Base-by-base conservation (phyloP, 2,113 vertebrate genomes). In the Podocnemis expansa region DNA sequence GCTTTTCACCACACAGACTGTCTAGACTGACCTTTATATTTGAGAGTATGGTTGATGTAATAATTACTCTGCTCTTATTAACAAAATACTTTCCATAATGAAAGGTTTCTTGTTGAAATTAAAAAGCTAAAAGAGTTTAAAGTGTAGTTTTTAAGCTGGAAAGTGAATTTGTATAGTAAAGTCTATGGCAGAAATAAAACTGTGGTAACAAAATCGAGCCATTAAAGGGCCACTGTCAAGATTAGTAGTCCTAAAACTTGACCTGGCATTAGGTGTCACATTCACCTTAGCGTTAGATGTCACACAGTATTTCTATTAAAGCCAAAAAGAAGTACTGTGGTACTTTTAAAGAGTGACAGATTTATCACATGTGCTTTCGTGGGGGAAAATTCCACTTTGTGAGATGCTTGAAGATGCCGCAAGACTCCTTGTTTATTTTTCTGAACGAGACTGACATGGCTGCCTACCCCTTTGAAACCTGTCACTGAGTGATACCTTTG, bases 171-270 rank as follows among this genome's bases (percentile, higher is more conserved):
- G 89, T 96, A 94, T 76, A 95, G 96, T 94, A 85, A 96, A 96
- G 24, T 67, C 22, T 91, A 91, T 92, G 91, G 87, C 78, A 78
- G 56, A 87, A 95, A 78, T 92, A 80, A 94, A 94, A 19, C 83
- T 96, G 87, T 95, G 96, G 96, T 90, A 95, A 93, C 47, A 95
- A 95, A 96, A 93, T 92, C 70, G 14, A 96, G 80, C 94, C 91
- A 93, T 86, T 55, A 96, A 90, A 95, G 90, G 94, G 89, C 93
- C 92, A 47, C 82, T 95, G 82, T 95, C 60, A 63, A 75, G 92
- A 92, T 80, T 60, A 51, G 88, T 47, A 90, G 80, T 78, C 73
- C 93, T 86, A 89, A 94, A 96, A 96, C 86, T 79, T 81, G 89
- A 95, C 89, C 95, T 94, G 94, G 94, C 89, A 88, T 89, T 93